Conservation (phyloP, 2,888 invertebrate species). For the Apantesis nais region DNA sequence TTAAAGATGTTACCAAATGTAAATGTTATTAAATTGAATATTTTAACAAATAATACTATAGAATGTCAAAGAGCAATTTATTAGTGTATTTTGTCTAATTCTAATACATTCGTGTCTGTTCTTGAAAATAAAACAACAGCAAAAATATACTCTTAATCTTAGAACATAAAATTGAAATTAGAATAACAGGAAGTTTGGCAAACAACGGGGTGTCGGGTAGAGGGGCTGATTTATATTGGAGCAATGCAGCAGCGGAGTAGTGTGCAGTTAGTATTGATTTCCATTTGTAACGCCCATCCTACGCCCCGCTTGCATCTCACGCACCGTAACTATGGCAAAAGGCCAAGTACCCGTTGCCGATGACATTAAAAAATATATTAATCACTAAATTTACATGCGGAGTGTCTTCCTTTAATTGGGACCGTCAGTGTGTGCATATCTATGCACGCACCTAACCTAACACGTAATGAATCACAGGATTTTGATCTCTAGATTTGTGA, state of each 20-base stretch:
- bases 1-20: slow-evolving; percentile 18
- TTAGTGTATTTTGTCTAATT: slow-evolving; percentile 52
- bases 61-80: slow-evolving; percentile 59
- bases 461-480: slow-evolving; percentile 22
- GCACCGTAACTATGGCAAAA: slow-evolving; percentile 77
- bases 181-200: slow-evolving; percentile 64
- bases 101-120: slow-evolving; percentile 68
- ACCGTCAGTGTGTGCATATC: slow-evolving; percentile 38
- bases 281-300: slow-evolving; percentile 77
- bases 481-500: slow-evolving; percentile 24
- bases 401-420: slow-evolving; percentile 46
- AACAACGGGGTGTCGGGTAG: slow-evolving; percentile 71
- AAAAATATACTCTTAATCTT: slow-evolving; percentile 44
- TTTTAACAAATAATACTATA: slow-evolving; percentile 39
- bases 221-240: slow-evolving; percentile 84
- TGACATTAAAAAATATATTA: slow-evolving; percentile 51
- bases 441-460: slow-evolving; percentile 21
- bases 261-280: slow-evolving; percentile 86
- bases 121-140: slow-evolving; percentile 27
- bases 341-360: slow-evolving; percentile 67
- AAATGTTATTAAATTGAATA: slow-evolving; percentile 36
- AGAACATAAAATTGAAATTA: slow-evolving; percentile 52
- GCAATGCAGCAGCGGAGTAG: slow-evolving; percentile 84
- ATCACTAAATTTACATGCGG: slow-evolving; percentile 40
- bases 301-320: slow-evolving; percentile 68